Evolutionary conservation across 2,888 invertebrate species (phyloP), one percentile per base, ranked within the genome.

Genomic region (Cyclophora punctaria): DNA sequence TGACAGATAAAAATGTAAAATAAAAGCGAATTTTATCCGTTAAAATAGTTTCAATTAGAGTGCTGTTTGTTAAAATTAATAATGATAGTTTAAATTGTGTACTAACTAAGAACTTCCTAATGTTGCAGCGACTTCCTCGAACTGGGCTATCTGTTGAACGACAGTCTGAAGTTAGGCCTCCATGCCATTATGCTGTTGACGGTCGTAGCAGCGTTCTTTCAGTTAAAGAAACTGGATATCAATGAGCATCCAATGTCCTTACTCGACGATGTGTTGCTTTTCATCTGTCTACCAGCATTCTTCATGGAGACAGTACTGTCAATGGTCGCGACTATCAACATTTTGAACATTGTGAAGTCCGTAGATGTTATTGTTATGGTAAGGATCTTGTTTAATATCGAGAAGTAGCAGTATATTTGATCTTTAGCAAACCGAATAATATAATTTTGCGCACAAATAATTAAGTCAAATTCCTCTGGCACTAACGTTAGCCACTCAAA

Each of bases 281-380:
- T 93, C 66, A 90, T 94, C 48, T 93, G 93, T 54, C 80, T 94
- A 33, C 94, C 94, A 0, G 93, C 93, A 7, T 94, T 93, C 79
- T 93, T 93, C 67, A 80, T 93, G 61, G 92, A 93, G 66, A 91
- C 92, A 0, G 90, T 93, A 44, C 90, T 94, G 53, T 92, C 92
- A 55, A 86, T 94, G 60, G 85, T 93, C 6, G 93, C 94, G 0
- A 92, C 93, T 0, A 81, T 92, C 41, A 85, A 80, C 45, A 81
- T 89, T 44, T 59, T 80, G 2, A 89, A 90, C 58, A 67, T 87
- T 46, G 67, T 91, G 35, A 90, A 89, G 54, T 83, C 89, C 45
- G 70, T 88, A n/a, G 89, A 89, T 48, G 88, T 89, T 47, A 55
- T 89, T 49, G 66, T 91, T 3, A 91, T 91, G 90, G 91, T 91